Base-by-base conservation (phyloP, 2,888 invertebrate species). In the Apotomis betuletana region DNA sequence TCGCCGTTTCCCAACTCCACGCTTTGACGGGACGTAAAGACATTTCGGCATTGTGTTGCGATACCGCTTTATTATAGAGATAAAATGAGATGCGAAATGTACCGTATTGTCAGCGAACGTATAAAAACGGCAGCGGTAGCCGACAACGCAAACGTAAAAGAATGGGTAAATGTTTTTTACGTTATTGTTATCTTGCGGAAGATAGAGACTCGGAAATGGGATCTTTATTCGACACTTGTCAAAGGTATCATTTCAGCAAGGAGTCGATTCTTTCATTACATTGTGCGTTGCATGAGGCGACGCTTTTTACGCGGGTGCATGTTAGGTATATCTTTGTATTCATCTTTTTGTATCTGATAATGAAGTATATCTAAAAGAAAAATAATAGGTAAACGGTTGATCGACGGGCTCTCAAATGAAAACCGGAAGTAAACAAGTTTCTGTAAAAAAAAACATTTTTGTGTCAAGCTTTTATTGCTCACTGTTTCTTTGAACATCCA, bases 21-120 rank as follows among this genome's bases (percentile, higher is more conserved):
- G 83, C 85, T 88, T 88, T 90, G 90, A 90, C 87, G 87, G 84
- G 88, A 89, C 85, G 88, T 86, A 89, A 90, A 86, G 90, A 87
- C 88, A 87, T 83, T 81, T 82, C 80, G 84, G 83, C 81, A 89
- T 92, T 91, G 91, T 90, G 87, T 82, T 69, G 85, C 88, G 91
- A 91, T 91, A 91, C 88, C 87, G 89, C 82, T 90, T 91, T 91
- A 91, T 88, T 88, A 86, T 87, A 87, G 77, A 79, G 85, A 75
- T 70, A 67, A 74, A 58, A 52, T 54, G 62, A 49, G 49, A 36
- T 13, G 63, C 69, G 41, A n/a, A 72, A 52, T 63, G 67, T 72
- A 59, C 67, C 65, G 55, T 65, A 65, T 65, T 65, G 65, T 65
- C 51, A 65, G 12, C 8, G 15, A 57, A 36, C 57, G 57, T 67